Evolutionary conservation across 2,113 vertebrate genomes (phyloP).

Genomic region (Megaptera novaeangliae): DNA sequence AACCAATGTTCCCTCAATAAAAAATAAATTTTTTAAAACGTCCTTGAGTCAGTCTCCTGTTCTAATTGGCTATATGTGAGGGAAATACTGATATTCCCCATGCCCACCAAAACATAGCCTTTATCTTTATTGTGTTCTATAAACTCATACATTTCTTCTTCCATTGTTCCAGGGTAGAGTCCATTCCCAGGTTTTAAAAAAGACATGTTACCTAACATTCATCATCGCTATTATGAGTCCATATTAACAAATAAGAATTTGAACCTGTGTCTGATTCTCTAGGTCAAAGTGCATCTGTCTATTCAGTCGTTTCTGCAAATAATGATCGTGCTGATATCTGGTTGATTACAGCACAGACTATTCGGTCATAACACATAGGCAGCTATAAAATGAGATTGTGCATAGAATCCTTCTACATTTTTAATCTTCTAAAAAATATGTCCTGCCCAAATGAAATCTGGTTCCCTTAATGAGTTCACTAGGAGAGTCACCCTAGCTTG

Average conservation of each 20-base stretch:
- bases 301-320: background rate
- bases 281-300: background rate
- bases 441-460: background rate
- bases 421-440: constrained; percentile 42
- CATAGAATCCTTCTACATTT: background rate
- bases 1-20: background rate
- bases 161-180: background rate
- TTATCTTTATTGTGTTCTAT: background rate
- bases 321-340: background rate
- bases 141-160: background rate
- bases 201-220: background rate
- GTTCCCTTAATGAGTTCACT: constrained; percentile 33
- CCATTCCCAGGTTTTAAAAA: background rate
- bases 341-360: background rate
- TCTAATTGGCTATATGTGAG: background rate
- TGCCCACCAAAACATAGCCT: background rate
- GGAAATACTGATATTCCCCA: background rate
- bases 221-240: background rate
- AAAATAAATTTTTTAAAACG: background rate
- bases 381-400: background rate
- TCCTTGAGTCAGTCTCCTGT: background rate
- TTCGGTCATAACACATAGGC: background rate
- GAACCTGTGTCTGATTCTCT: background rate
- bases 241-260: background rate
- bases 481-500: background rate